These are phyloP conservation scores for Dolomedes plantarius DNA, from an alignment of 2,888 invertebrate genomes.

Conservation along the genomic window DNA sequence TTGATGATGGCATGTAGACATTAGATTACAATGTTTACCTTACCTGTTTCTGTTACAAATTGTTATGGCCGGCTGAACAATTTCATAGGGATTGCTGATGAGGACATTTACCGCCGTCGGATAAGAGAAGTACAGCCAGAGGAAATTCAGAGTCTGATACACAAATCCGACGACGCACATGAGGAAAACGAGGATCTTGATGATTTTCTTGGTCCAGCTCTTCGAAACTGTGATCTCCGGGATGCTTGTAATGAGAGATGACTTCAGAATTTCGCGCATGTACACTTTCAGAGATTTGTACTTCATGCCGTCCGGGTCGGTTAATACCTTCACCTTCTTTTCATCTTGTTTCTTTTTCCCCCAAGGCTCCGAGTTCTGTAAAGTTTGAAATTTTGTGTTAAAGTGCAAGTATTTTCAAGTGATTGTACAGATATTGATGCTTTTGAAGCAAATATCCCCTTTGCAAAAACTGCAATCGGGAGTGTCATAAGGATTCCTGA, in stretches of 20 bases:
- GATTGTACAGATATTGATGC: too few species aligned
- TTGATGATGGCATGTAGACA: too few species aligned
- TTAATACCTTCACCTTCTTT: neutral
- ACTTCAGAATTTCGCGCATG: neutral
- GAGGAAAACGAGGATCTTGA: conserved; percentile 40
- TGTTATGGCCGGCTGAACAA: conserved; percentile 37
- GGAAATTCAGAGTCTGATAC: conserved; percentile 45
- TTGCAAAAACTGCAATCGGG: too few species aligned
- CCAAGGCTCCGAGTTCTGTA: neutral
- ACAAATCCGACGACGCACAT: conserved; percentile 35
- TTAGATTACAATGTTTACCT: neutral
- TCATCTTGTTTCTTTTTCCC: neutral
- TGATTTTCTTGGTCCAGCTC: conserved; percentile 21
- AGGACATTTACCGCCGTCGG: conserved; percentile 53
- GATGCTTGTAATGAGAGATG: conserved; percentile 46
- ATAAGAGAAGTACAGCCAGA: conserved; percentile 39
- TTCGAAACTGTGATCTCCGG: conserved; percentile 43
- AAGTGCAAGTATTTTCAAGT: too few species aligned
- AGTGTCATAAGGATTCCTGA: too few species aligned
- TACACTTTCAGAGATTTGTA: conserved; percentile 23
- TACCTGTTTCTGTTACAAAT: conserved; percentile 62
- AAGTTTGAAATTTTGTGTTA: neutral
- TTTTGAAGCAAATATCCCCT: too few species aligned
- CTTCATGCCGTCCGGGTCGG: neutral
- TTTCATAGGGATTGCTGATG: conserved; percentile 37